Evolutionary conservation across 2,113 vertebrate genomes (phyloP), one percentile per base, ranked within the genome.

Genomic region (Athene cunicularia): DNA sequence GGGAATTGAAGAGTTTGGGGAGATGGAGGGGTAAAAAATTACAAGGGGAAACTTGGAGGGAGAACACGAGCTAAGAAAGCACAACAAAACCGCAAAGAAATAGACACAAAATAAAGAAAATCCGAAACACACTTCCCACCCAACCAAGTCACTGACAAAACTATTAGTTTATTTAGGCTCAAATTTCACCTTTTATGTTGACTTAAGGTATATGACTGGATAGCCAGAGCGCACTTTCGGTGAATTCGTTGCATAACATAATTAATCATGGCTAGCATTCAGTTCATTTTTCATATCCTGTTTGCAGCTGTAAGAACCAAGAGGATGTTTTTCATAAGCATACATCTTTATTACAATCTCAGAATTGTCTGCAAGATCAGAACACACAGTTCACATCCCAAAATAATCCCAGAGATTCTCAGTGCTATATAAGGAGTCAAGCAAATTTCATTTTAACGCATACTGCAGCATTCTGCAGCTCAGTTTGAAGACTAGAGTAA

Each of bases 301-400:
- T 35, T 43, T 14, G 47, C 32, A 53, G 50, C 1, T 70, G 55
- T 28, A 49, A 56, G 52, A 87, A 67, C 20, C 3, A 3, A 66
- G 7, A 76, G 6, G 8, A 89, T 11, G 10, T 47, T 80, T 86
- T 66, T 67, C 39, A 47, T 47, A 83, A 55, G 33, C 33, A 80
- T 8, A 37, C 52, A 90, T 77, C 92, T 95, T 90, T 80, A 87
- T 86, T 94, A 86, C 56, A 56, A 91, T 91, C 71, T 94, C 56
- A 94, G 70, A 76, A 62, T 41, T 75, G 72, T 52, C 59, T 80
- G 30, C 33, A 68, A 53, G n/a, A 81, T 58, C 56, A 88, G 89
- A 94, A 92, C 49, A 80, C 53, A 60, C 15, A 55, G 67, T 43
- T 92, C 59, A 56, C 45, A 79, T 30, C 41, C 26, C 49, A 58